phyloP scores from a whole-genome alignment of 2,888 invertebrate species.

The Caradrina clavipalpis region DNA sequence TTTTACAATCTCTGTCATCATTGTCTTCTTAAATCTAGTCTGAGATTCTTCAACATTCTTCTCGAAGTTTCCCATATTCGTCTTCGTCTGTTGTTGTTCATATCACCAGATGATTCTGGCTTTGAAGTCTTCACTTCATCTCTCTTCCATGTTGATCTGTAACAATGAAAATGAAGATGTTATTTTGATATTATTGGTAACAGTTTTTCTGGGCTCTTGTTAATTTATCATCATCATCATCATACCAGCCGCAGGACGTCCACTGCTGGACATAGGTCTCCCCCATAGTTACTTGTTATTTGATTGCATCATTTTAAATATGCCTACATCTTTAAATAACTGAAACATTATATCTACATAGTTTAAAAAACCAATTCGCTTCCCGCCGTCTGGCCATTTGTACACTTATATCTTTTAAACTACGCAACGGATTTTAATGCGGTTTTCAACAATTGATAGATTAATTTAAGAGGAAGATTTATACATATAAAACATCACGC shows the following conservation, averaged over 20 bases:
- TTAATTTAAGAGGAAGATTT: no score
- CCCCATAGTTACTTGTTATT: no score
- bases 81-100: slow-evolving; percentile 14
- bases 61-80: not conserved
- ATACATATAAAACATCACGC: no score
- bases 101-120: slow-evolving; percentile 37
- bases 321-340: not conserved
- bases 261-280: no score
- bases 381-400: no score
- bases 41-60: not conserved
- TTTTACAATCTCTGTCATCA: slow-evolving; percentile 71
- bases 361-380: no score
- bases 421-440: no score
- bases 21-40: slow-evolving; percentile 19
- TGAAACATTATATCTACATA: not conserved
- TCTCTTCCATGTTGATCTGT: slow-evolving; percentile 55
- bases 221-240: no score
- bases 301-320: not conserved
- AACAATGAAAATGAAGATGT: slow-evolving; percentile 40
- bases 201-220: no score
- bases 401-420: no score
- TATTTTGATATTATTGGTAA: not conserved
- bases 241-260: no score
- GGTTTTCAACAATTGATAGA: no score
- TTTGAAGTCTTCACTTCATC: slow-evolving; percentile 36